phyloP scores from a whole-genome alignment of 2,113 vertebrate genomes.

The Alouatta palliata region DNA sequence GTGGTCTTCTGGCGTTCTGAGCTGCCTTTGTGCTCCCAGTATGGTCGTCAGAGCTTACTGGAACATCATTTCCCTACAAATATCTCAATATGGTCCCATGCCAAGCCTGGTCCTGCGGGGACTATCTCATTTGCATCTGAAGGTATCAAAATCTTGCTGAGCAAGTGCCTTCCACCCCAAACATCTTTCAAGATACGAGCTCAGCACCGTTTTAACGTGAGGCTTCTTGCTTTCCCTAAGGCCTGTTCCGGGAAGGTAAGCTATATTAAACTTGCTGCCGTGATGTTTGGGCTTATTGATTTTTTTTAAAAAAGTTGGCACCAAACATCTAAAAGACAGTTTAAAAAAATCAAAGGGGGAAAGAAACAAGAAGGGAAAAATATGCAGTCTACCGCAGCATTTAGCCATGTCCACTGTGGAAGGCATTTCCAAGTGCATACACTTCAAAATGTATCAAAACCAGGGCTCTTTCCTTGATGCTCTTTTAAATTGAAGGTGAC shows the following conservation, averaged over 20 bases:
- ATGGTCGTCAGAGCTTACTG: background rate
- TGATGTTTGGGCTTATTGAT: slow-evolving; percentile 69
- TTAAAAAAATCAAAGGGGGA: slow-evolving; percentile 37
- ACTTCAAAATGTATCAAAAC: slow-evolving; percentile 59
- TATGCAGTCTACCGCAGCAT: background rate
- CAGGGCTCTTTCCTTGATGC: slow-evolving; percentile 57
- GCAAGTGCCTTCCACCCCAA: slow-evolving; percentile 61
- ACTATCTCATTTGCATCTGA: slow-evolving; percentile 50
- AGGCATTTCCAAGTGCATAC: slow-evolving; percentile 45
- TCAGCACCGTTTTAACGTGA: slow-evolving; percentile 51
- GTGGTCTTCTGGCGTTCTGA: background rate
- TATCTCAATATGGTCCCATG: background rate
- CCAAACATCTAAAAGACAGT: slow-evolving; percentile 30
- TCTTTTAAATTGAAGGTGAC: slow-evolving; percentile 76
- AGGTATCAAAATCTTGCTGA: slow-evolving; percentile 63
- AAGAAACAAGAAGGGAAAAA: slow-evolving; percentile 56
- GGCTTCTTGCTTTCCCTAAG: slow-evolving; percentile 22
- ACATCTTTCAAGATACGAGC: slow-evolving; percentile 66
- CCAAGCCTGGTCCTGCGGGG: background rate
- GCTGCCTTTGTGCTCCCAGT: background rate
- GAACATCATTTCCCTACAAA: background rate
- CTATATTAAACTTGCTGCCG: slow-evolving; percentile 69
- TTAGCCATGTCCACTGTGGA: slow-evolving; percentile 44
- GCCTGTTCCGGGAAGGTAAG: slow-evolving; percentile 60
- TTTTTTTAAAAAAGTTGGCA: slow-evolving; percentile 49